Percentiles rank a stretch among this genome's conserved stretches.
phyloP scores from a whole-genome alignment of 2,797 vertebrate genomes.

The Melanogrammus aeglefinus region DNA sequence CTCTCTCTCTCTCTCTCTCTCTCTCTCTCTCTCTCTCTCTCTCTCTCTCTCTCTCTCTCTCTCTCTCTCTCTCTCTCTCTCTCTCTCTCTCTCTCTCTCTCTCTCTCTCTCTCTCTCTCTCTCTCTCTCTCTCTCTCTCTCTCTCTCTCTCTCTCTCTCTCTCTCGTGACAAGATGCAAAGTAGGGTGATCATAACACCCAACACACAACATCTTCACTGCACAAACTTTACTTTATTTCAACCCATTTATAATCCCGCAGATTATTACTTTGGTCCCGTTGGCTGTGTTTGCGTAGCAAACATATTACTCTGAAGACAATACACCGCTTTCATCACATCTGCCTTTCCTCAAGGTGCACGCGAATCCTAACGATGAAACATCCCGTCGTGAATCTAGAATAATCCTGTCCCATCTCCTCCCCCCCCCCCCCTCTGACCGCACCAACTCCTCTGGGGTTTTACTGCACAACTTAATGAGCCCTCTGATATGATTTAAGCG shows the following conservation, averaged over 20 bases:
- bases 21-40: slow-evolving; percentile 6
- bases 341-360: slow-evolving; percentile 35
- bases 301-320: too few species aligned
- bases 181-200: not conserved
- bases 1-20: slow-evolving; percentile 6
- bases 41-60: not conserved
- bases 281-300: too few species aligned
- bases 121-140: not conserved
- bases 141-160: slow-evolving; percentile 5
- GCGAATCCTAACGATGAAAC: slow-evolving; percentile 38
- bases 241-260: not conserved
- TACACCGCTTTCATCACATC: not conserved
- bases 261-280: too few species aligned
- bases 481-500: slow-evolving; percentile 52
- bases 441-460: slow-evolving; percentile 52
- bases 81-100: not conserved
- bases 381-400: slow-evolving; percentile 47
- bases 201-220: too few species aligned
- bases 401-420: slow-evolving; percentile 38
- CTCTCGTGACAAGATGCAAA: slow-evolving; percentile 13
- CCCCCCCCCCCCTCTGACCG: slow-evolving; percentile 49
- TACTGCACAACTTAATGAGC: slow-evolving; percentile 62
- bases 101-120: not conserved
- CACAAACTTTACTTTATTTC: slow-evolving; percentile 18
- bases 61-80: too few species aligned